Conservation (phyloP, 2,113 vertebrate species). For the Phoxinus phoxinus region DNA sequence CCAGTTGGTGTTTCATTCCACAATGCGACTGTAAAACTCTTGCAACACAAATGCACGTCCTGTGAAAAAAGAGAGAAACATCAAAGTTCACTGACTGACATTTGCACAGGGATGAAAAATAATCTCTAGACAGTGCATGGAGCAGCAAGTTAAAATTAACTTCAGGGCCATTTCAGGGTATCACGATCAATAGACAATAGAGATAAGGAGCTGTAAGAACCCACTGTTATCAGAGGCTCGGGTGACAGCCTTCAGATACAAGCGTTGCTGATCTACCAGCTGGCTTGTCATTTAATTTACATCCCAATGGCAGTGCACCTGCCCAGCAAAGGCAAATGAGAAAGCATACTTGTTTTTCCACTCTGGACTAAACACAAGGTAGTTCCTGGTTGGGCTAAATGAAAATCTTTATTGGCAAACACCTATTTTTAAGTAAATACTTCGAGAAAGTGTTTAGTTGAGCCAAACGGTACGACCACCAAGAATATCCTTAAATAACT, state of each 20-base stretch:
- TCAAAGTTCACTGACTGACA: conserved; percentile 9
- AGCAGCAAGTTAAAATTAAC: conserved; percentile 28
- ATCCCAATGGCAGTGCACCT: conserved; percentile 39
- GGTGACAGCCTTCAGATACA: conserved; percentile 31
- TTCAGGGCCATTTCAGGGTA: background rate
- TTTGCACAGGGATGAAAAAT: background rate
- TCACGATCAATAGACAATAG: background rate
- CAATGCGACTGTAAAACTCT: conserved; percentile 8
- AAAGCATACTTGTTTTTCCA: background rate
- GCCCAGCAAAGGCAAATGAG: conserved; percentile 17
- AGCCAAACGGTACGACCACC: background rate
- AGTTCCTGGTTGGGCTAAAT: conserved; percentile 8
- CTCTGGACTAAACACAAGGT: background rate
- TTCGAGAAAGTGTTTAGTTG: background rate
- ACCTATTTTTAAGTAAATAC: background rate
- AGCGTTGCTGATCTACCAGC: background rate
- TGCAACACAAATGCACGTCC: conserved; percentile 16
- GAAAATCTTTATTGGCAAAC: background rate
- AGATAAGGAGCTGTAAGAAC: conserved; percentile 2
- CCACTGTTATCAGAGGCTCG: conserved; percentile 14
- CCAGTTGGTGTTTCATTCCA: conserved; percentile 3
- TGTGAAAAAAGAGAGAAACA: background rate
- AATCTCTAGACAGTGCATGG: background rate
- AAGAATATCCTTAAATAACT: background rate
- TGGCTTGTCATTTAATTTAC: conserved; percentile 7